Evolutionary conservation across 64 coral and sea anemone species (phyloP).

Genomic region (Pocillopora damicornis): DNA sequence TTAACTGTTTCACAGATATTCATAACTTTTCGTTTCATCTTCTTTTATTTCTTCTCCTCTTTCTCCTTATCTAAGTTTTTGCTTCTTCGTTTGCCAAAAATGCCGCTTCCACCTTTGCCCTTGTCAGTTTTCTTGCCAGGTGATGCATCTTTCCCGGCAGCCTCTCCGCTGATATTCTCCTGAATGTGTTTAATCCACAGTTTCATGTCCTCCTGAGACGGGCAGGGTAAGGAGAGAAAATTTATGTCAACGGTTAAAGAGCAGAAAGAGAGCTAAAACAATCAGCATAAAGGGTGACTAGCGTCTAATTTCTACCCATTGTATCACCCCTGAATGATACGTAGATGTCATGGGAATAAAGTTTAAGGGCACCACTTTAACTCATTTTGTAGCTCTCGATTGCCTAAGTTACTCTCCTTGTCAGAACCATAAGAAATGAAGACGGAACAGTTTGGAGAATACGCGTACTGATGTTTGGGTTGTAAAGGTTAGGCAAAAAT

Average conservation of each 20-base stretch:
- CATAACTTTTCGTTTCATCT: not conserved
- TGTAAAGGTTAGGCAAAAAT: not conserved
- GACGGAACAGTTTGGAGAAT: no score
- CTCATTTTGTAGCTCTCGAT: no score
- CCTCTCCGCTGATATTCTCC: constrained; percentile 39
- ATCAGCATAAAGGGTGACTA: no score
- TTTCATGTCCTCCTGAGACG: constrained; percentile 73
- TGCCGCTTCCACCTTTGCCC: constrained; percentile 34
- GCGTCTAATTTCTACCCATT: no score
- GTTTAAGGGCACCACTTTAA: no score
- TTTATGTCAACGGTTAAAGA: not conserved
- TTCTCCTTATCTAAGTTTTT: constrained; percentile 83
- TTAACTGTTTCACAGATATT: constrained; percentile 26
- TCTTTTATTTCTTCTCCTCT: constrained; percentile 17
- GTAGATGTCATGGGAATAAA: no score
- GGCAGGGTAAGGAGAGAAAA: not conserved
- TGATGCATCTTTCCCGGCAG: constrained; percentile 14
- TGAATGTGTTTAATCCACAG: constrained; percentile 79
- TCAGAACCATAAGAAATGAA: no score
- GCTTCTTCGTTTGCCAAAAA: constrained; percentile 86
- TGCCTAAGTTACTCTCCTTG: no score
- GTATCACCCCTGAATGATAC: no score
- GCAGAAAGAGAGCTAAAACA: not conserved
- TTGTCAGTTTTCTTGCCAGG: constrained; percentile 72
- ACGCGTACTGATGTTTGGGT: no score